Percentiles rank a stretch among this genome's conserved stretches.
phyloP scores from a whole-genome alignment of 2,113 vertebrate species.

The Mystacornis crossleyi region DNA sequence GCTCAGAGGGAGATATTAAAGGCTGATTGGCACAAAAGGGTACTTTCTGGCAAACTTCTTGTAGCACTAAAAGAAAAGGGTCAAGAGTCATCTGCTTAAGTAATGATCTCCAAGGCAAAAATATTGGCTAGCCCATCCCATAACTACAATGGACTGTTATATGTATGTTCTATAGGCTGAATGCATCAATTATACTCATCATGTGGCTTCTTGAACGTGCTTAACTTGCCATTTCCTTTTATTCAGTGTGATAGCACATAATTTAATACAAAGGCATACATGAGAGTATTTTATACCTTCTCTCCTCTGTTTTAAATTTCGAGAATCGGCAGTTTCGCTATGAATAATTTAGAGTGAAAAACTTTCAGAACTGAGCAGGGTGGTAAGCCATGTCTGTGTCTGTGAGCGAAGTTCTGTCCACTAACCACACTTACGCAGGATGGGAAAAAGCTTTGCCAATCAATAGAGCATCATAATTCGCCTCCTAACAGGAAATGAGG shows the following conservation, averaged over 20 bases:
- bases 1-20: conserved; percentile 47
- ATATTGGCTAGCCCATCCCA: conserved; percentile 16
- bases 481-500: conserved; percentile 61
- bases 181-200: conserved; percentile 54
- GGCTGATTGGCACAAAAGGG: conserved; percentile 52
- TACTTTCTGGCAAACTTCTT: conserved; percentile 70
- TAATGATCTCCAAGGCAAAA: conserved; percentile 63
- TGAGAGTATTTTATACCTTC: conserved; percentile 25
- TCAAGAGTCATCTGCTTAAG: conserved; percentile 72
- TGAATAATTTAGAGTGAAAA: conserved; percentile 52
- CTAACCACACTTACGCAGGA: conserved; percentile 20
- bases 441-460: conserved; percentile 53
- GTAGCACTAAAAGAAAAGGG: conserved; percentile 55
- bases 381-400: not conserved
- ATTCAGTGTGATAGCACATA: conserved; percentile 28
- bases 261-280: conserved; percentile 38
- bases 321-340: conserved; percentile 9
- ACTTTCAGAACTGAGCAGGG: not conserved
- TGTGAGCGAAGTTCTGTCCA: not conserved
- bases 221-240: conserved; percentile 47
- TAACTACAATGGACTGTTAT: conserved; percentile 58
- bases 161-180: conserved; percentile 43
- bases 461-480: conserved; percentile 48
- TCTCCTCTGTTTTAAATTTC: conserved; percentile 24
- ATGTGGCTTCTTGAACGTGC: conserved; percentile 22